Conservation (phyloP, 2,797 vertebrate species). For the Malurus leucopterus region DNA sequence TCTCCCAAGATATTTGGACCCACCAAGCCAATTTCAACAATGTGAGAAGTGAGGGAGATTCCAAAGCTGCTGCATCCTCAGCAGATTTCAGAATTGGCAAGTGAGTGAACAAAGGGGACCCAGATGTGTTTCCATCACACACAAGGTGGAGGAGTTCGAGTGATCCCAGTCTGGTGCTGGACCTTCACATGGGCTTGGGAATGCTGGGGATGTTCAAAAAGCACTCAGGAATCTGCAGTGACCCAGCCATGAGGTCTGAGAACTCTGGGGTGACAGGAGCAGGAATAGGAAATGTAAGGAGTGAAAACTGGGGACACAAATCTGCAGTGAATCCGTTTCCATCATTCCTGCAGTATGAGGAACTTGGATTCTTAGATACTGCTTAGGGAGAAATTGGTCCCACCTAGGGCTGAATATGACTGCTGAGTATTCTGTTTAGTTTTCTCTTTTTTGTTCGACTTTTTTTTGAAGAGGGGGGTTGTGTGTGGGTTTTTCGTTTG, state of each 20-base stretch:
- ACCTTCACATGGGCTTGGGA: not conserved
- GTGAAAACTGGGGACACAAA: not conserved
- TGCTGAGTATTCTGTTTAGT: not conserved
- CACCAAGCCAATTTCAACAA: not conserved
- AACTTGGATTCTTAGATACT: not conserved
- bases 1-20: not conserved
- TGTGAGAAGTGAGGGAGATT: not conserved
- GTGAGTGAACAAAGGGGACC: not conserved
- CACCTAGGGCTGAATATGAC: not conserved
- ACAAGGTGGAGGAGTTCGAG: not conserved
- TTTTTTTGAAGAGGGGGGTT: not conserved
- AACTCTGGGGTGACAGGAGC: not conserved
- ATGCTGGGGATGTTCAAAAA: not conserved
- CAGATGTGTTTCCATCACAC: not conserved
- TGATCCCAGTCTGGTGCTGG: not conserved
- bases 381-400: not conserved
- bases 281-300: not conserved
- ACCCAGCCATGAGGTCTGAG: not conserved
- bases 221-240: not conserved
- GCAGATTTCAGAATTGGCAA: not conserved
- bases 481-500: not conserved
- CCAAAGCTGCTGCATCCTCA: not conserved
- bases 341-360: accelerated
- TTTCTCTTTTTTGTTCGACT: not conserved
- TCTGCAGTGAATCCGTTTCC: not conserved